Base-by-base conservation (phyloP, 1,140 invertebrate species). In the Drosophila bipectinata region DNA sequence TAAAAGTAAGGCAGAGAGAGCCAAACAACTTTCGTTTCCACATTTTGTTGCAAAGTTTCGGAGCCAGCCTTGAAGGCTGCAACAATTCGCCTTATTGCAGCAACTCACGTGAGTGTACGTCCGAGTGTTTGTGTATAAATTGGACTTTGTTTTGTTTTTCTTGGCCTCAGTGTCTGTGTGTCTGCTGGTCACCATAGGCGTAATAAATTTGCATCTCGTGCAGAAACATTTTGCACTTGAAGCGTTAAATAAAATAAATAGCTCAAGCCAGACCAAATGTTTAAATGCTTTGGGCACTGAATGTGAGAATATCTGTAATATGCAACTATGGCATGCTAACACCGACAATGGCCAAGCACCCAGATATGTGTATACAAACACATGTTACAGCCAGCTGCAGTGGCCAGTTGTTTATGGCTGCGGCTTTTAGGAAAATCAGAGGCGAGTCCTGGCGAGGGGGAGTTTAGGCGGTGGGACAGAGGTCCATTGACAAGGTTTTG, bases 231-330 rank as follows among this genome's bases (percentile, higher is more conserved):
- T 76, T 72, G 51, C 53, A 68, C 55, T 73, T 54, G 41, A 68
- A 77, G 62, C 55, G 68, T 72, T 69, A 64, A 81, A 77, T 60
- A 73, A 77, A 81, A 81, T 49, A 77, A 74, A 77, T 72, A 73
- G 68, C 53, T 75, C 21, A 58, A 39, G 71, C 47, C 21, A 53
- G 32, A 41, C 59, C 47, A 28, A 75, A 75, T 77, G 57, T 56
- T 72, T 77, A 77, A 77, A 77, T 77, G 64, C 67, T 72, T 60
- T 12, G 47, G 72, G 72, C 26, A 30, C 45, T 52, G 51, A 15
- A 44, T 53, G 15, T 45, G 8, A 32, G 52, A 57, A 15, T 57
- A 54, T 54, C 32, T 30, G 53, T 61, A 57, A 71, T 69, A 52
- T 55, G 74, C 72, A 44, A 59, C 14, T 7, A 14, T 18, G 41